These are phyloP conservation scores for Priapulus caudatus DNA, from an alignment of 2,888 invertebrate species.

Conservation along the genomic window DNA sequence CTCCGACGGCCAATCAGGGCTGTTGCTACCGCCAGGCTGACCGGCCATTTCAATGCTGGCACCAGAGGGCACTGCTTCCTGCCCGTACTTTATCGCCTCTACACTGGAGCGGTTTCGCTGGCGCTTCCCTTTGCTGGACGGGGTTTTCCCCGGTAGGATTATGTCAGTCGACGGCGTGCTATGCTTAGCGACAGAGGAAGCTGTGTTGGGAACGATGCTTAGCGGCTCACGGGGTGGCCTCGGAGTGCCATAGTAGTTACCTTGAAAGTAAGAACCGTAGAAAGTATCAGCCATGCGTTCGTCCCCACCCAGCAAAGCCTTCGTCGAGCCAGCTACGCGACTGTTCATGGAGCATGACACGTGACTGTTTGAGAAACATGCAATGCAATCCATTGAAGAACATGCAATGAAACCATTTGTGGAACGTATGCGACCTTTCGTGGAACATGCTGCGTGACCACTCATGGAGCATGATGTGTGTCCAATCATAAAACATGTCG, in stretches of 20 bases:
- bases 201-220: slow-evolving; percentile 27
- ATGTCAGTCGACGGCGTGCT: slow-evolving; percentile 17
- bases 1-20: background rate
- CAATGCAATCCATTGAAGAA: too few relatives aligned
- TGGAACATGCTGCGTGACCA: too few relatives aligned
- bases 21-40: background rate
- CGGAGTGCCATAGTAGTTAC: slow-evolving; percentile 50
- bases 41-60: background rate
- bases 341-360: too few relatives aligned
- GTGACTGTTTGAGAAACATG: too few relatives aligned
- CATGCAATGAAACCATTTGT: too few relatives aligned
- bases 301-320: too few relatives aligned
- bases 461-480: too few relatives aligned
- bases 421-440: too few relatives aligned
- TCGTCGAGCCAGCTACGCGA: too few relatives aligned
- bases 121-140: slow-evolving; percentile 45
- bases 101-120: slow-evolving; percentile 46
- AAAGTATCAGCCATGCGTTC: too few relatives aligned
- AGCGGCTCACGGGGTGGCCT: slow-evolving; percentile 41
- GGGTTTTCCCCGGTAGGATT: slow-evolving; percentile 43
- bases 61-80: background rate
- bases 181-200: background rate
- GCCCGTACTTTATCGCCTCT: slow-evolving; percentile 41
- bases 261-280: slow-evolving; percentile 28
- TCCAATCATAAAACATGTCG: too few relatives aligned